Percentiles rank a stretch among this genome's conserved stretches.
These are phyloP conservation scores for Drosophila mojavensis DNA, from an alignment of 1,140 invertebrate species.

Conservation along the genomic window DNA sequence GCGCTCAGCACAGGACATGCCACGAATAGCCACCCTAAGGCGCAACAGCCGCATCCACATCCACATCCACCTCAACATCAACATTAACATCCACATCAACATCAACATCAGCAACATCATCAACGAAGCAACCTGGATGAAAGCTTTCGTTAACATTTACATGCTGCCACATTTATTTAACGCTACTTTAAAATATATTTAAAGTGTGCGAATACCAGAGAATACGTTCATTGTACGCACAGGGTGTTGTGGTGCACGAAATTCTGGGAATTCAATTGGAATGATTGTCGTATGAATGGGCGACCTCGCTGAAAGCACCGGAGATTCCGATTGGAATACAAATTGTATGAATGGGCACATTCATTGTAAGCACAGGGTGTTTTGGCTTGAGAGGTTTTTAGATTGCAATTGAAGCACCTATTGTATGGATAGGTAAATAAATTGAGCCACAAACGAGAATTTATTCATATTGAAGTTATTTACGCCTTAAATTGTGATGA, in stretches of 20 bases:
- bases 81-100: slow-evolving; percentile 12
- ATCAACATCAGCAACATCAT: slow-evolving; percentile 3
- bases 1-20: slow-evolving; percentile 29
- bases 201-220: slow-evolving; percentile 66
- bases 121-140: neutral
- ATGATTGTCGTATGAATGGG: neutral
- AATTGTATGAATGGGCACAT: no score
- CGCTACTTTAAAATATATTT: slow-evolving; percentile 79
- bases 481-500: no score
- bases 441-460: no score
- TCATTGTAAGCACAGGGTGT: neutral
- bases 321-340: no score
- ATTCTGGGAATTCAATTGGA: neutral
- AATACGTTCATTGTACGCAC: slow-evolving; percentile 28
- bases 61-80: slow-evolving; percentile 20
- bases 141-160: slow-evolving; percentile 58
- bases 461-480: no score
- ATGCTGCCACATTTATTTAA: slow-evolving; percentile 40
- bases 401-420: no score
- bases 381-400: no score
- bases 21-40: slow-evolving; percentile 49
- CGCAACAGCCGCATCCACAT: slow-evolving; percentile 48
- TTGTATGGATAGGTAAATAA: no score
- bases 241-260: slow-evolving; percentile 27
- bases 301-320: no score